A percentile compares a stretch with the other conserved stretches of the same genome.
Evolutionary conservation across 2,888 invertebrate genomes (phyloP).

Genomic region (Tetragonisca angustula): DNA sequence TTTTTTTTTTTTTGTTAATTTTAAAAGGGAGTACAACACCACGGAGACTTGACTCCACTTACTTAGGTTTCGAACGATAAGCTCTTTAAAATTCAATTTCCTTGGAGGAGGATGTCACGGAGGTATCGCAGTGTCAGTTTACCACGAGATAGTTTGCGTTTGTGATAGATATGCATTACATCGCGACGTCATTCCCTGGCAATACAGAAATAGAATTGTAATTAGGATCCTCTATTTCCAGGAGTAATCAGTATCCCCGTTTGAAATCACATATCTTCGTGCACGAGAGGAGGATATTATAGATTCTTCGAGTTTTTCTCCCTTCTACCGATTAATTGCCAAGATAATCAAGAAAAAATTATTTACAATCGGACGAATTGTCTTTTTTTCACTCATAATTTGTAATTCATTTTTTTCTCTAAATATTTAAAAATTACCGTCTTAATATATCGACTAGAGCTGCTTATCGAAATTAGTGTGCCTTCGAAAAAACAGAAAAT

Average conservation of each 20-base stretch:
- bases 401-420: neutral
- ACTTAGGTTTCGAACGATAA: constrained; percentile 17
- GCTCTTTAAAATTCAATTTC: constrained; percentile 44
- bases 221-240: constrained; percentile 29
- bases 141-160: constrained; percentile 28
- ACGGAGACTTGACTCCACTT: neutral
- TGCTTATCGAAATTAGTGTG: constrained; percentile 2
- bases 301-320: neutral
- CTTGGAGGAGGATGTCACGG: constrained; percentile 20
- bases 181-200: neutral
- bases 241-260: neutral
- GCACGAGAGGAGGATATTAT: neutral
- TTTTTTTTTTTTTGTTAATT: neutral
- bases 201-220: neutral
- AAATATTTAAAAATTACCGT: no score
- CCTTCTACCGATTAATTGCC: neutral
- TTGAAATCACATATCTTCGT: neutral
- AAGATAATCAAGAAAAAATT: neutral
- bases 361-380: neutral
- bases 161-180: constrained; percentile 15
- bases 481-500: neutral
- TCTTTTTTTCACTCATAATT: neutral
- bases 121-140: constrained; percentile 15
- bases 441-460: no score
- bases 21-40: neutral